Base-by-base conservation (phyloP, 2,888 invertebrate genomes). In the Andrena marginata region DNA sequence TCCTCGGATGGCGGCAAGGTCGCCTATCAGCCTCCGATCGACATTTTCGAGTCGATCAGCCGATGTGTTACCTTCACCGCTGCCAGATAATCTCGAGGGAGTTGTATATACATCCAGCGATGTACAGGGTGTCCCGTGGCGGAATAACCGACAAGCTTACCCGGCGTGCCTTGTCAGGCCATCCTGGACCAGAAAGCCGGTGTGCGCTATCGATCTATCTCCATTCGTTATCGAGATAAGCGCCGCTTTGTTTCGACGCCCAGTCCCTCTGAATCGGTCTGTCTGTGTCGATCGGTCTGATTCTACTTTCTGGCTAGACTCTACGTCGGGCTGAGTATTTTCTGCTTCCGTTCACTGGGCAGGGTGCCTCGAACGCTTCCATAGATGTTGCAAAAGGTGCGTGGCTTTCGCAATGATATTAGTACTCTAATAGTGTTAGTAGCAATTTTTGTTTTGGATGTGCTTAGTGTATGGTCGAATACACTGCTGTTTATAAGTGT, bases 1-100 rank as follows among this genome's bases (percentile, higher is more conserved):
- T 65, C 60, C 35, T 51, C 26, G n/a, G 10, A 8, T 7, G 4
- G 49, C 73, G 13, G 7, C 70, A 70, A 76, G 78, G 74, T 68
- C 76, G 56, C 20, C 62, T 31, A 74, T 63, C 76, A 56, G 65
- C 77, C 69, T 79, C 83, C 81, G 74, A 84, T 87, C 78, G 82
- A 85, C 83, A 62, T 78, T 85, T 85, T 49, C 71, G 65, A 77
- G 77, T 60, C 67, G 48, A 81, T 87, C 80, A 68, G 63, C 77
- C 64, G 31, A 29, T 60, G 65, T 76, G 48, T 78, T 56, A 59
- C 81, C 76, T 83, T 81, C 77, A 65, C 56, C 70, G 71, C 69
- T 26, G 49, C 56, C 84, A 79, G 78, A 75, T 85, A 85, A 87
- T 86, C 88, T 87, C 82, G 42, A 77, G 88, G 77, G 88, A 65